A percentile compares a stretch with the other conserved stretches of the same genome.
Evolutionary conservation across 1,140 invertebrate genomes (phyloP).

Genomic region (Augochlora pura): DNA sequence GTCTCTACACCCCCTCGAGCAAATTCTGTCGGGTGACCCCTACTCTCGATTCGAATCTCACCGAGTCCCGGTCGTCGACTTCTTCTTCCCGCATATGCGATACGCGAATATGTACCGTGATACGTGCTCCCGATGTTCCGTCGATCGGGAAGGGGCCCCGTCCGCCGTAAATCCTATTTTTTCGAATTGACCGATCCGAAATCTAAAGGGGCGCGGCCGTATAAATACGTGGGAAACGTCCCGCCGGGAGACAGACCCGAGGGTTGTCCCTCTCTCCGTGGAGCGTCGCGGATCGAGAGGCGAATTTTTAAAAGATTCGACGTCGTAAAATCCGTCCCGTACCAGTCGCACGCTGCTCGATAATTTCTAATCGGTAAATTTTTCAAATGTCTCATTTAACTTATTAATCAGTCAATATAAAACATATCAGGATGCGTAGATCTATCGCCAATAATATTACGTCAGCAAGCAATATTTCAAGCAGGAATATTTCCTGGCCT

Average conservation of each 20-base stretch:
- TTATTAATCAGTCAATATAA: too few relatives aligned
- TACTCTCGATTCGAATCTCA: background rate
- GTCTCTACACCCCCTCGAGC: background rate
- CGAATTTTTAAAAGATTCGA: constrained; percentile 44
- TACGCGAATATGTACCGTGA: constrained; percentile 21
- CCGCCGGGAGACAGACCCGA: constrained; percentile 57
- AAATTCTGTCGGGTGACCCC: background rate
- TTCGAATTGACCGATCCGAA: constrained; percentile 40
- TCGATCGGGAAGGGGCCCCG: constrained; percentile 31
- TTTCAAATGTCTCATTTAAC: too few relatives aligned
- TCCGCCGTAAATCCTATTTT: constrained; percentile 58
- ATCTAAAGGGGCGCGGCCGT: constrained; percentile 58
- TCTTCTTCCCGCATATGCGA: background rate
- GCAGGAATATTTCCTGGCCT: too few relatives aligned
- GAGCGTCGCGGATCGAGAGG: constrained; percentile 7
- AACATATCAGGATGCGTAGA: too few relatives aligned
- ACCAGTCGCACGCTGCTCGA: background rate
- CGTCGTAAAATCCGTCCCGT: constrained; percentile 43
- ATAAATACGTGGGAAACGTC: constrained; percentile 71
- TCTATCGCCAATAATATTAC: too few relatives aligned
- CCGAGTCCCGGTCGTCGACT: background rate
- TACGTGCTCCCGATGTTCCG: background rate
- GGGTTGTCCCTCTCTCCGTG: constrained; percentile 7
- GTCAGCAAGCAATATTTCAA: too few relatives aligned
- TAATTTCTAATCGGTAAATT: too few relatives aligned